phyloP scores from a whole-genome alignment of 2,888 invertebrate species.

The Lycocerus yunnanus region DNA sequence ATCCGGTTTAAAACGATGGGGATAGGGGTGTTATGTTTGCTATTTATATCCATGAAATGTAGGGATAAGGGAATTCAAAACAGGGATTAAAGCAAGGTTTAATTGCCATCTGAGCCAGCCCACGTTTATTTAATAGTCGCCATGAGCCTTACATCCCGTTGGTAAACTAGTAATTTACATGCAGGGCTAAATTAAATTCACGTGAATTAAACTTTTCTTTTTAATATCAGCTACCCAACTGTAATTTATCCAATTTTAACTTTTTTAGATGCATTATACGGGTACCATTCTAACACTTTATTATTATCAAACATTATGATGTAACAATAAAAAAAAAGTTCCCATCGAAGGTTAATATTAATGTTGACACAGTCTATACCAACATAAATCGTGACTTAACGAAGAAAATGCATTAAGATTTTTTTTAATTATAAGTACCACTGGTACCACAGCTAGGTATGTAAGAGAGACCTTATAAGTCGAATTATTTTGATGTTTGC shows the following conservation, averaged over 20 bases:
- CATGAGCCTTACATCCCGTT: conserved; percentile 43
- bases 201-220: background rate
- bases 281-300: background rate
- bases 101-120: conserved; percentile 45
- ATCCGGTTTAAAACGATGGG: conserved; percentile 20
- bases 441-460: no score
- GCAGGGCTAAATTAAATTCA: conserved; percentile 24
- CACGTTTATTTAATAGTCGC: conserved; percentile 46
- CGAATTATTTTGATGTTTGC: no score
- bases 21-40: conserved; percentile 28
- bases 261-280: background rate
- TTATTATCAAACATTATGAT: background rate
- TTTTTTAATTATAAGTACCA: background rate
- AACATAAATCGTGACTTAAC: background rate
- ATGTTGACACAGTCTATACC: background rate
- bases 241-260: background rate
- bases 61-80: conserved; percentile 35
- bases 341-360: background rate
- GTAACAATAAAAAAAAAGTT: background rate
- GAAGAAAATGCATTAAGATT: background rate
- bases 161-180: conserved; percentile 46
- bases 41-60: conserved; percentile 29
- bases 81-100: conserved; percentile 46
- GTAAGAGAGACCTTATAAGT: background rate
- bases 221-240: background rate